These are phyloP conservation scores for Dicrostonyx torquatus DNA, from an alignment of 2,797 vertebrate species.

Conservation along the genomic window DNA sequence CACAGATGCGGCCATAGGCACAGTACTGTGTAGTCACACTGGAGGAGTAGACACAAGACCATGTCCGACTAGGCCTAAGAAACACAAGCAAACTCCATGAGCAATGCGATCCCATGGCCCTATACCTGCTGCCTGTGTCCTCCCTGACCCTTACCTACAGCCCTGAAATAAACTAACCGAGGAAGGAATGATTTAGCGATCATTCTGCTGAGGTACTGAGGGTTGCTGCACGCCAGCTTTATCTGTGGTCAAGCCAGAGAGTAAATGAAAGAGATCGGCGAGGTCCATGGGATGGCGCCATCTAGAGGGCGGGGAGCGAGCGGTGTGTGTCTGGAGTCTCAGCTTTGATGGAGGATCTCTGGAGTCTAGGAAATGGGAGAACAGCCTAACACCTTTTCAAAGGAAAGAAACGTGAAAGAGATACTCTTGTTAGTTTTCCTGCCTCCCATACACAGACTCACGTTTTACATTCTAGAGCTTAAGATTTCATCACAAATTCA, in stretches of 20 bases:
- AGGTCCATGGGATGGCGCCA: background rate
- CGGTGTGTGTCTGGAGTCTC: fast-evolving
- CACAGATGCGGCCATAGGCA: too few species aligned
- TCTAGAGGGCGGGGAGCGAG: background rate
- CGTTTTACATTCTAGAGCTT: background rate
- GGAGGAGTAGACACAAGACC: background rate
- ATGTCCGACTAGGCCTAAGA: background rate
- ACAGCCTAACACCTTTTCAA: background rate
- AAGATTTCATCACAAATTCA: background rate
- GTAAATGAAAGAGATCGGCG: background rate
- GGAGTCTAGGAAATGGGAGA: background rate
- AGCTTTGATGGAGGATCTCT: background rate
- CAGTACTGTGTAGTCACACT: background rate
- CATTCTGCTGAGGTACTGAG: background rate
- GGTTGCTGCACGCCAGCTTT: background rate
- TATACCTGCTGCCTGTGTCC: too few species aligned
- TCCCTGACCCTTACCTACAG: background rate
- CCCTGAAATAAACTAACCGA: background rate
- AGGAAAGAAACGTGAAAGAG: background rate
- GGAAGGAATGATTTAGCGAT: background rate
- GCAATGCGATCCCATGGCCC: background rate
- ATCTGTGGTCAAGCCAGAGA: background rate
- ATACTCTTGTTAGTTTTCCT: background rate
- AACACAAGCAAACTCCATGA: background rate
- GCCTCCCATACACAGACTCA: background rate